Base-by-base conservation (phyloP, 2,113 vertebrate genomes). In the Axis porcinus region DNA sequence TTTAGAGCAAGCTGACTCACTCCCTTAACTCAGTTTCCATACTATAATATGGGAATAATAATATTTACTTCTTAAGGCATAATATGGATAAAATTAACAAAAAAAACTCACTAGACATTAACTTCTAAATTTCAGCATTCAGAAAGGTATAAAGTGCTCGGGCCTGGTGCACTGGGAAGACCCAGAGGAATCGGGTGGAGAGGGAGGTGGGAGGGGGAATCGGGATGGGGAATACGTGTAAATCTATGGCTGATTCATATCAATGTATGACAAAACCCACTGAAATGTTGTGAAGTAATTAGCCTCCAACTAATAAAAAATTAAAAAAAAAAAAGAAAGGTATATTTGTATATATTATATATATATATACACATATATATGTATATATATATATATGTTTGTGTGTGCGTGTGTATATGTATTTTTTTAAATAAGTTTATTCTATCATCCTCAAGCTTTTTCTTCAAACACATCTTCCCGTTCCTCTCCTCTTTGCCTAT, bases 361-460 rank as follows among this genome's bases (percentile, higher is more conserved):
- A 45, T 45, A 45, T 43, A 43, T 7, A 45, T 7, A 45, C 43
- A 45, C 43, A 45, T 5, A 45, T 45, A n/a, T 13, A 12, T 16
- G 9, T 74, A 0, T 36, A 12, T 16, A 9, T 74, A 1, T 36
- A 2, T 62, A 12, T 62, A 0, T 62, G 0, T n/a, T 0, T 70
- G 4, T 67, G 7, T 64, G 6, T 67, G 62, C 9, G 4, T 70
- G 11, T 45, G 6, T 33, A 5, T 50, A 11, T 19, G 3, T 36
- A 7, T 16, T 50, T 74, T 3, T 74, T 74, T 27, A 7, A 12
- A 55, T 82, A 55, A 5, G 70, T 52, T 55, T 47, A 54, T 25
- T 25, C 7, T 16, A 78, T 50, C 10, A 55, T 55, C 2, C 23
- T 89, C 17, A 95, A 76, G 54, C 14, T 45, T 83, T 78, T 78